Percentiles rank a stretch among this genome's conserved stretches.
Evolutionary conservation across 2,888 invertebrate genomes (phyloP).

Genomic region (Celastrina argiolus): DNA sequence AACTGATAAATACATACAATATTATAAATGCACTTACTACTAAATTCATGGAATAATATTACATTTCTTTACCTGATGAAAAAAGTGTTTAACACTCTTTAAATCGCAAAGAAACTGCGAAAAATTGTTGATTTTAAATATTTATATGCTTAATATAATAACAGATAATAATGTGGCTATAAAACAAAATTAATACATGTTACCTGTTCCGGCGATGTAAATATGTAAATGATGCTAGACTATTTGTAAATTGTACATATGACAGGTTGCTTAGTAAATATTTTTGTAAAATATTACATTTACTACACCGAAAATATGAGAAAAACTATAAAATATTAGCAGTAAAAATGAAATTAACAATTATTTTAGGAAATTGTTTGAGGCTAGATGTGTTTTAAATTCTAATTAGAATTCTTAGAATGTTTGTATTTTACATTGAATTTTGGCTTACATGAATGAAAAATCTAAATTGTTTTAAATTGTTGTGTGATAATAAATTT

Average conservation of each 20-base stretch:
- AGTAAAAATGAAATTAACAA: background rate
- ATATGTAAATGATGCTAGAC: conserved; percentile 1
- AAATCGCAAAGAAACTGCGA: background rate
- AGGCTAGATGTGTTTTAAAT: background rate
- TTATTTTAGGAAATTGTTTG: background rate
- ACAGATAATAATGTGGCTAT: background rate
- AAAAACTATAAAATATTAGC: conserved; percentile 3
- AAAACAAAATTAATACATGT: background rate
- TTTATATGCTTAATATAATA: background rate
- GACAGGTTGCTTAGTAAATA: background rate
- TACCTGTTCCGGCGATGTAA: background rate
- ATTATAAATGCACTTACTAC: background rate
- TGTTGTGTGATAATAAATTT: background rate
- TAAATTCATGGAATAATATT: background rate
- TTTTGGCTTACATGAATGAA: background rate
- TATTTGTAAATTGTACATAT: background rate
- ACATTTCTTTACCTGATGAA: background rate
- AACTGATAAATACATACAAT: background rate
- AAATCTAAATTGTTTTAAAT: background rate
- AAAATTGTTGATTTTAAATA: background rate
- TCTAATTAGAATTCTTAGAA: background rate
- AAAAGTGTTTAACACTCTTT: background rate
- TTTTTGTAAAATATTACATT: background rate
- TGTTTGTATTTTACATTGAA: background rate
- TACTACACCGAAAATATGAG: background rate